A percentile compares a stretch with the other conserved stretches of the same genome.
Conservation (phyloP, 1,140 invertebrate species). For the Zaprionus inermis region DNA sequence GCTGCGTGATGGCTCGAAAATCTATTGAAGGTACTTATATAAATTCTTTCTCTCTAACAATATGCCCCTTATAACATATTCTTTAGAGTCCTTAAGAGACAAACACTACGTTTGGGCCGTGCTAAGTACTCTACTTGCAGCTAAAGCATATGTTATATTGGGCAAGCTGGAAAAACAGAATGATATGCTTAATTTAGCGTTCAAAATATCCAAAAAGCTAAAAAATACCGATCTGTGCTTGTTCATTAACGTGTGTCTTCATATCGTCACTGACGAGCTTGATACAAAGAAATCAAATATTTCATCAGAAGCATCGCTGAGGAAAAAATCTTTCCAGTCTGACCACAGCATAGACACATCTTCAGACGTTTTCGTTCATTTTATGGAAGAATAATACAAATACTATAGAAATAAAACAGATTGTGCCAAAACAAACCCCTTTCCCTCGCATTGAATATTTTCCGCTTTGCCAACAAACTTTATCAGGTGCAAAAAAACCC, state of each 20-base stretch:
- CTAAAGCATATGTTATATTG: conserved; percentile 64
- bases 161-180: conserved; percentile 60
- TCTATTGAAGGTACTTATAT: conserved; percentile 53
- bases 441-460: too few species aligned
- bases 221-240: conserved; percentile 56
- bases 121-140: conserved; percentile 58
- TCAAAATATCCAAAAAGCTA: conserved; percentile 47
- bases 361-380: background rate
- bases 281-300: conserved; percentile 34
- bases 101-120: conserved; percentile 64
- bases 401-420: too few species aligned
- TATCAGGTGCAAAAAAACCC: conserved; percentile 44
- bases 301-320: background rate
- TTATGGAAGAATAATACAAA: background rate
- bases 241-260: conserved; percentile 64
- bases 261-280: conserved; percentile 63
- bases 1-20: conserved; percentile 60
- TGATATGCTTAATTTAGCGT: conserved; percentile 48
- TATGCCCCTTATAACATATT: background rate
- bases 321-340: background rate
- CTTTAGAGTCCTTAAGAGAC: conserved; percentile 52
- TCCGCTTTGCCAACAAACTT: conserved; percentile 19
- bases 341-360: background rate
- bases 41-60: background rate
- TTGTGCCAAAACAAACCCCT: conserved; percentile 15